Evolutionary conservation across 1,140 invertebrate genomes (phyloP), one percentile per base, ranked within the genome.

Genomic region (Heliconius melpomene): DNA sequence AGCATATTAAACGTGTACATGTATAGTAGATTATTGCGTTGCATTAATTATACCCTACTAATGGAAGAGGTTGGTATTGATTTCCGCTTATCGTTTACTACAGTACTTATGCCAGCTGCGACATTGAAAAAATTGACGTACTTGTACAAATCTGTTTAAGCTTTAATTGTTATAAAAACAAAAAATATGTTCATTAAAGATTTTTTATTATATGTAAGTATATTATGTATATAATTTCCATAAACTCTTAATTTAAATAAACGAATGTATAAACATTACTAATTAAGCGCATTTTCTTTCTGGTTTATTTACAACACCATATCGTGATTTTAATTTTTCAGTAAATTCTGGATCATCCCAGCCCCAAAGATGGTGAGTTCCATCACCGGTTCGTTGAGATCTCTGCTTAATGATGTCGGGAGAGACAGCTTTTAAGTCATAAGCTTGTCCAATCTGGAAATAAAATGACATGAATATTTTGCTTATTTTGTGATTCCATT

Each of bases 341-440:
- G 88, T 94, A 82, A 94, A 93, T 82, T 95, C 95, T 11, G 91
- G 94, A 85, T 95, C 95, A 38, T 94, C 95, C 95, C 95, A 95
- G 18, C 95, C 95, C 95, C 95, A 96, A 8, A 95, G 85, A 26
- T 94, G 88, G 81, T 95, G 94, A 3, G 94, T 93, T 0, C 96
- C 96, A 85, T 97, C 96, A 29, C 97, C 97, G 7, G 96, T 97
- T 60, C 96, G 91, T 88, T 93, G 87, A 52, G 95, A 87, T 72
- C 96, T 89, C 81, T 94, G 94, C 74, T 93, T 92, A 5, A 96
- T 91, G 78, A 96, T 95, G 20, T 95, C 95, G 5, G 91, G 85
- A 0, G 95, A 93, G 0, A 95, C 96, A 0, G 93, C 94, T 83
- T 96, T 96, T 66, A 96, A 88, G 82, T 96, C 96, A 84, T 96